Evolutionary conservation across 2,113 vertebrate genomes (phyloP), one percentile per base, ranked within the genome.

Genomic region (Solea solea): DNA sequence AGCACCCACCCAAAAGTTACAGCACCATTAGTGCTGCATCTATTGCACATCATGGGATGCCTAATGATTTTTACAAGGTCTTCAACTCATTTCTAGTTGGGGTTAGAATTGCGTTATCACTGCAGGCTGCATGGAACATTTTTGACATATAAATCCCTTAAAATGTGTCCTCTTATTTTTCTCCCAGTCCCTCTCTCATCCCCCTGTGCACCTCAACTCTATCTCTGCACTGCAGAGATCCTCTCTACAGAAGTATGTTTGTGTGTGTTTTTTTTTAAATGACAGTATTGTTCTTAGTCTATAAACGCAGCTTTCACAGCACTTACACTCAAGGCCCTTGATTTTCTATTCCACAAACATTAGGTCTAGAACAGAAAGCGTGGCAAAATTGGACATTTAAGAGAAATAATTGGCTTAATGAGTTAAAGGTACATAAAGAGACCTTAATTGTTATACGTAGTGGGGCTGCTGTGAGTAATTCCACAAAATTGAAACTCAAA

Each of bases 21-120:
- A 40, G 45, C 55, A 72, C 71, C 70, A 49, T 76, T 85, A 69
- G 70, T 46, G 21, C 69, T 16, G n/a, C 61, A 74, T 74, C 76
- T 14, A 48, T 51, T 49, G 62, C 74, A 64, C 78, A 64, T 83
- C 62, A 74, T 21, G 72, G 66, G 67, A 72, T 65, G 64, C 56
- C 65, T 80, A 82, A 82, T 84, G 88, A 81, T 79, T 81, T 83
- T 67, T 72, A 72, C 80, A 66, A 21, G 46, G 77, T 70, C 77
- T 78, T 54, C 65, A 63, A 81, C 62, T 78, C 61, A 48, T 74
- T 78, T 59, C 64, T 61, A 82, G n/a, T n/a, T n/a, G n/a, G n/a
- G n/a, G n/a, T n/a, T n/a, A n/a, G n/a, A n/a, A n/a, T n/a, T n/a
- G n/a, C n/a, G 54, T 74, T 60, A 71, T 77, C 41, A 45, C 72